phyloP scores from a whole-genome alignment of 2,113 vertebrate genomes.

The Clarias magur region DNA sequence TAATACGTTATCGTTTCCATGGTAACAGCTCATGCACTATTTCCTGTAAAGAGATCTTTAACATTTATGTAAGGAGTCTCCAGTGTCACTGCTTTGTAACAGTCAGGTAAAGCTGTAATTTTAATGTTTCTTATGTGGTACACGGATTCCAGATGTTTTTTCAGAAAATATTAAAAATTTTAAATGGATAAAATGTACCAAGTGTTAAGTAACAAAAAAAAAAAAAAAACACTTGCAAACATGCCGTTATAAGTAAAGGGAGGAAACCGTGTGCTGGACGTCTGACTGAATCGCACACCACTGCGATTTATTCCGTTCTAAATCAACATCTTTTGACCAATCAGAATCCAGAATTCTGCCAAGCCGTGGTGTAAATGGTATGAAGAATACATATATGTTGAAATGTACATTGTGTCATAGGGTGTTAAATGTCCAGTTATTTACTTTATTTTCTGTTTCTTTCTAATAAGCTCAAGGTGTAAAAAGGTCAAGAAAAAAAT shows the following conservation, averaged over 20 bases:
- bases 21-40: neutral
- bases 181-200: neutral
- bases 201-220: neutral
- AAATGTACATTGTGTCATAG: neutral
- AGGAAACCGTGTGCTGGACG: neutral
- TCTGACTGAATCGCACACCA: neutral
- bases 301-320: neutral
- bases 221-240: too few species aligned
- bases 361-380: neutral
- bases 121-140: too few species aligned
- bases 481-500: neutral
- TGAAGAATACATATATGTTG: neutral
- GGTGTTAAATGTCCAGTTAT: neutral
- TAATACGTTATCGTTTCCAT: neutral
- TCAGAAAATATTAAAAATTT: neutral
- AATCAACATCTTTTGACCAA: neutral
- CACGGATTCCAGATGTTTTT: too few species aligned
- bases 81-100: neutral
- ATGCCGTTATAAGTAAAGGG: neutral
- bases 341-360: neutral
- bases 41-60: neutral
- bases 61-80: neutral
- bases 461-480: neutral
- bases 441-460: neutral
- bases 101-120: neutral